These are phyloP conservation scores for Numenius arquata DNA, from an alignment of 2,113 vertebrate species.

Conservation along the genomic window DNA sequence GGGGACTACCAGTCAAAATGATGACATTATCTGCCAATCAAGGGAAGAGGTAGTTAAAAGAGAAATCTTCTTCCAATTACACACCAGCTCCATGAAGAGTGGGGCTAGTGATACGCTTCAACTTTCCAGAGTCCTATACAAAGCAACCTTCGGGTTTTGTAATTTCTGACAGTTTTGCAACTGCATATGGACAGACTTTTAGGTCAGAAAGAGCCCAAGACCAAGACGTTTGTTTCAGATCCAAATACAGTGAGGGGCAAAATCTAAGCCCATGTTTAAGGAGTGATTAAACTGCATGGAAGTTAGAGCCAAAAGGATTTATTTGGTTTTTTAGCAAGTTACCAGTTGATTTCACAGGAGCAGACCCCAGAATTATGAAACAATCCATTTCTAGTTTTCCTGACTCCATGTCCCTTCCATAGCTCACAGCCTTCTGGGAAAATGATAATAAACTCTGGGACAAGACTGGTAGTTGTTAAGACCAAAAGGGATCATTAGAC, in stretches of 20 bases:
- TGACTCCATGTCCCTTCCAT: not conserved
- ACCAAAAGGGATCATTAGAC: not conserved
- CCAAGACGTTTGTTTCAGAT: not conserved
- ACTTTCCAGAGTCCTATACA: not conserved
- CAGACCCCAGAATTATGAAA: not conserved
- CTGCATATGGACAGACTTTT: not conserved
- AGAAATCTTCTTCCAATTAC: not conserved
- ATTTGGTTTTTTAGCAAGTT: not conserved
- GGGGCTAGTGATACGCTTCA: not conserved
- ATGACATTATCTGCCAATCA: not conserved
- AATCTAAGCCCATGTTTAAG: not conserved
- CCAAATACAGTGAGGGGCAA: not conserved
- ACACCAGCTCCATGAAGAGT: not conserved
- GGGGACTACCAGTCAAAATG: not conserved
- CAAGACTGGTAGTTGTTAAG: not conserved
- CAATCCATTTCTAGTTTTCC: not conserved
- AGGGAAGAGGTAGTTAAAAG: not conserved
- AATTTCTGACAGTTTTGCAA: not conserved
- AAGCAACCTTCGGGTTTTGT: not conserved
- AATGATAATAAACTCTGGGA: constrained; percentile 10
- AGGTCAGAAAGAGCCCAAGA: not conserved
- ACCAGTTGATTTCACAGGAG: constrained; percentile 34
- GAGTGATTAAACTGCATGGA: not conserved
- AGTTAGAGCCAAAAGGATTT: not conserved
- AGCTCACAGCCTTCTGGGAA: not conserved